Evolutionary conservation across 2,797 vertebrate species (phyloP).

Genomic region (Columba guinea): DNA sequence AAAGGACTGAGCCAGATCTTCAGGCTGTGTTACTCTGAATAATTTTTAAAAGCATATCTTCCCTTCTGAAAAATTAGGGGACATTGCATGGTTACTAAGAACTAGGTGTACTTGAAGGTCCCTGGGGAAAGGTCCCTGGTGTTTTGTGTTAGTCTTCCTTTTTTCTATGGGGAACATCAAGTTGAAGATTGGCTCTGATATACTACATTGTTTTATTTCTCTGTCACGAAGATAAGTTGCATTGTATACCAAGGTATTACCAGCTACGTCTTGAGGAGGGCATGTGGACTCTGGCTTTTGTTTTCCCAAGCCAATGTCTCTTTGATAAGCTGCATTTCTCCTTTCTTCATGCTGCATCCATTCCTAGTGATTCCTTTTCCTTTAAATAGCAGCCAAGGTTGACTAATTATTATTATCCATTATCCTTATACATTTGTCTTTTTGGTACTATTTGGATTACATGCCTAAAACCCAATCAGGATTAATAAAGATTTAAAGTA

Average conservation of each 20-base stretch:
- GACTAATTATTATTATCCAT: not conserved
- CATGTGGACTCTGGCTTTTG: not conserved
- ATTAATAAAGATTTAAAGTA: not conserved
- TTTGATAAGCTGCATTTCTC: not conserved
- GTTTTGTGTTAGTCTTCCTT: not conserved
- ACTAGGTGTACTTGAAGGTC: not conserved
- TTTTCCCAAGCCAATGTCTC: not conserved
- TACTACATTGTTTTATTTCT: not conserved
- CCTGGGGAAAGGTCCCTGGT: not conserved
- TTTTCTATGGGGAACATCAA: not conserved
- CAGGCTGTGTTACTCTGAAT: not conserved
- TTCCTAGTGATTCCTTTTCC: not conserved
- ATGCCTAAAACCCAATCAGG: not conserved
- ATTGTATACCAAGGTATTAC: not conserved
- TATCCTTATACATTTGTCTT: not conserved
- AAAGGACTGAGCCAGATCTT: not conserved
- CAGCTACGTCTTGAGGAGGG: not conserved
- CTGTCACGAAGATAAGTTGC: not conserved
- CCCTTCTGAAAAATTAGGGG: not conserved
- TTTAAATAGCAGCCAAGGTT: not conserved
- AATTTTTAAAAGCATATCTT: not conserved
- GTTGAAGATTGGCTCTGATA: not conserved
- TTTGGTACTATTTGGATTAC: not conserved
- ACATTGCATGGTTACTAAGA: not conserved
- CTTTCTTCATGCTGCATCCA: not conserved